A percentile compares a stretch with the other conserved stretches of the same genome.
Conservation (phyloP, 2,113 vertebrate genomes). For the Electrona antarctica region DNA sequence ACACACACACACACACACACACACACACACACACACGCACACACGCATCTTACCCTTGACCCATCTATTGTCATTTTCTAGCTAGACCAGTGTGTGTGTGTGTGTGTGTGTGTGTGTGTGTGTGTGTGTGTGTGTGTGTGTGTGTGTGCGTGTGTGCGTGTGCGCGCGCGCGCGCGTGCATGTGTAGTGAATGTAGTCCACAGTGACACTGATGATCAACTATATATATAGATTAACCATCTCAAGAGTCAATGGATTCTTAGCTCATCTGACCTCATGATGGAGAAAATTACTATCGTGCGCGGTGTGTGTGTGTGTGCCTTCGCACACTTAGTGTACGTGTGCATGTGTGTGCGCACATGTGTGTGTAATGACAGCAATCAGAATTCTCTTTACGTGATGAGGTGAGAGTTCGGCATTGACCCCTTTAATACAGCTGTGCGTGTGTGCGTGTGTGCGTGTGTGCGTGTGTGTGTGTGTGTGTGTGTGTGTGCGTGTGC, state of each 20-base stretch:
- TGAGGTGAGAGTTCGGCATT: slow-evolving; percentile 69
- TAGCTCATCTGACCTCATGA: slow-evolving; percentile 15
- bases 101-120: slow-evolving; percentile 5
- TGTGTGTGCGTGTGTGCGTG: slow-evolving; percentile 1
- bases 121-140: slow-evolving; percentile 25
- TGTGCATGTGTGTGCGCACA: not conserved
- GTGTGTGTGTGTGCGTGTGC: slow-evolving; percentile 53
- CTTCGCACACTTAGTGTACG: not conserved
- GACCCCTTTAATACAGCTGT: slow-evolving; percentile 73
- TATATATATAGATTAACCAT: slow-evolving; percentile 49
- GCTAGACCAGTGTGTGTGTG: slow-evolving; percentile 22
- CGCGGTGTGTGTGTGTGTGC: not conserved
- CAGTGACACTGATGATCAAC: slow-evolving; percentile 43
- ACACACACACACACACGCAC: slow-evolving; percentile 7
- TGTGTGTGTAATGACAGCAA: slow-evolving; percentile 54
- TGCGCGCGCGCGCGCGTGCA: slow-evolving; percentile 28
- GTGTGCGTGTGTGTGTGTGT: slow-evolving; percentile 30
- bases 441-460: slow-evolving; percentile 34
- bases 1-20: not conserved
- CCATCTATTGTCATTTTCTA: slow-evolving; percentile 50
- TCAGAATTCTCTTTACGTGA: slow-evolving; percentile 68
- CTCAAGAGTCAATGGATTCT: slow-evolving; percentile 15
- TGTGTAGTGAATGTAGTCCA: slow-evolving; percentile 24
- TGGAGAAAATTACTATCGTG: slow-evolving; percentile 10
- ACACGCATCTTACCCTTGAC: slow-evolving; percentile 21